Evolutionary conservation across 1,140 invertebrate species (phyloP), one percentile per base, ranked within the genome.

Genomic region (Trissolcus basalis): DNA sequence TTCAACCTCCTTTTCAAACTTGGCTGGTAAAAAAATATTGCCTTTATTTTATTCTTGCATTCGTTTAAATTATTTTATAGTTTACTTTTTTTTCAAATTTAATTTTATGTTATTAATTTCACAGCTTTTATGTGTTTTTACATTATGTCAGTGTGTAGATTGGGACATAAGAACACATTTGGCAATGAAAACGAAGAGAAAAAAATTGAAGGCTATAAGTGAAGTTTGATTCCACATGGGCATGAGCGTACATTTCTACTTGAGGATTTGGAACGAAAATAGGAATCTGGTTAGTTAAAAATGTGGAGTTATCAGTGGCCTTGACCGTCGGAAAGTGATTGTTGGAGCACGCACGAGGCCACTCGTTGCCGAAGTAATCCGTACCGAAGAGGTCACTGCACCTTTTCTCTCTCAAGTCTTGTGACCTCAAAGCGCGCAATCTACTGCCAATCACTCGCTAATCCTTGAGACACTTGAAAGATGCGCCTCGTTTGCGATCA

Each of bases 261-360:
- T n/a, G n/a, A n/a, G n/a, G n/a, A n/a, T n/a, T n/a, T n/a, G n/a
- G n/a, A n/a, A n/a, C n/a, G n/a, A n/a, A n/a, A n/a, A n/a, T n/a
- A n/a, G n/a, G n/a, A n/a, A n/a, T n/a, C n/a, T n/a, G n/a, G n/a
- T n/a, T n/a, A n/a, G n/a, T n/a, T n/a, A n/a, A n/a, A n/a, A n/a
- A n/a, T n/a, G n/a, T n/a, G n/a, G n/a, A n/a, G 33, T 35, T 35
- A 81, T 80, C 71, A 81, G 80, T 81, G 83, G 80, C 81, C 82
- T 84, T 84, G 83, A 80, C 81, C 77, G 76, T 79, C 59, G 72
- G 80, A 71, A 77, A 81, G 80, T 76, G 81, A 80, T 83, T 78
- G 77, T 77, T 74, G 64, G 80, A 76, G 76, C 76, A 68, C 49
- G 56, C 56, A 70, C 36, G 72, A 73, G 53, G 49, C 68, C 41